These are phyloP conservation scores for Chiloscyllium plagiosum DNA, from an alignment of 2,113 vertebrate species.

Conservation along the genomic window DNA sequence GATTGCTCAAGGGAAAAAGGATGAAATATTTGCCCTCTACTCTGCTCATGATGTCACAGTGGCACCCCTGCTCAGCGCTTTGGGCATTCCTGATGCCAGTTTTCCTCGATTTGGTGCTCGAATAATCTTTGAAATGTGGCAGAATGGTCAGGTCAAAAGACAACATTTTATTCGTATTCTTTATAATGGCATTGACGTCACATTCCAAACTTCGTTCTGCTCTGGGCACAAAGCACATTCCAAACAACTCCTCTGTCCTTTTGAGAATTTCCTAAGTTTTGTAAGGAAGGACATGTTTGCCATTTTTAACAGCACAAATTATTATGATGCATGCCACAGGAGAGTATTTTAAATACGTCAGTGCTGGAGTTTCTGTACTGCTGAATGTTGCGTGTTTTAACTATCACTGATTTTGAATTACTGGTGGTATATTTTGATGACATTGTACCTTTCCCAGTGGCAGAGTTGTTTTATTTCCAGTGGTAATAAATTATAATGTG, in stretches of 20 bases:
- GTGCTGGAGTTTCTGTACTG: not conserved
- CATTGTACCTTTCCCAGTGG: not conserved
- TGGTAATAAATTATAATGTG: constrained; percentile 19
- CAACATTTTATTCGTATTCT: constrained; percentile 73
- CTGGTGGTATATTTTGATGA: not conserved
- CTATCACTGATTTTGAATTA: not conserved
- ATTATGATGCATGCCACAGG: constrained; percentile 78
- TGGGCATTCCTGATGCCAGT: constrained; percentile 76
- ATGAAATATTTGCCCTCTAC: constrained; percentile 69
- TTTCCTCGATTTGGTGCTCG: constrained; percentile 92
- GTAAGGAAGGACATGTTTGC: constrained; percentile 84
- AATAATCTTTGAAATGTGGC: constrained; percentile 90
- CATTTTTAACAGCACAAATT: constrained; percentile 72
- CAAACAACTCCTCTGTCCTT: constrained; percentile 76
- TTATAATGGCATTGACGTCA: constrained; percentile 88
- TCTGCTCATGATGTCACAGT: constrained; percentile 91
- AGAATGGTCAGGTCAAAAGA: constrained; percentile 60
- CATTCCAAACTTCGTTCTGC: constrained; percentile 86
- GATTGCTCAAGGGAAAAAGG: constrained; percentile 53
- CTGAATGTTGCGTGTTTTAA: not conserved
- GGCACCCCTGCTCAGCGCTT: constrained; percentile 84
- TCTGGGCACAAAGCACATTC: constrained; percentile 59
- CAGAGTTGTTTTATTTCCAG: constrained; percentile 24
- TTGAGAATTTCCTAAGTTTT: constrained; percentile 78
- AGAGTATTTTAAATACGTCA: constrained; percentile 45